Evolutionary conservation across 2,113 vertebrate genomes (phyloP).

Genomic region (Nettapus auritus): DNA sequence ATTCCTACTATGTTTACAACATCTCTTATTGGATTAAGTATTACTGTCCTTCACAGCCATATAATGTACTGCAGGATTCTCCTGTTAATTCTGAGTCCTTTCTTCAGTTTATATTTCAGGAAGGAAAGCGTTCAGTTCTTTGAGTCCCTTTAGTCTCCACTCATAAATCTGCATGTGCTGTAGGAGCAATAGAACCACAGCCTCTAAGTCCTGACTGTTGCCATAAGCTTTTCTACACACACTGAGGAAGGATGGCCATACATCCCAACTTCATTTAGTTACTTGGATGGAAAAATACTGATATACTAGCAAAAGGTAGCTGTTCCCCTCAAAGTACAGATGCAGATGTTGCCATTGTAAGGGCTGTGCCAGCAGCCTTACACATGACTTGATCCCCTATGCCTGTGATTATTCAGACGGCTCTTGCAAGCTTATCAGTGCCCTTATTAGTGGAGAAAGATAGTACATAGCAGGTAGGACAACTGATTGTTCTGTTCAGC

Average conservation of each 20-base stretch:
- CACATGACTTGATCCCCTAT: rapidly evolving
- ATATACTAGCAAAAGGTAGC: background rate
- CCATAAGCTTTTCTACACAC: background rate
- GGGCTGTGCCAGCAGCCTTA: background rate
- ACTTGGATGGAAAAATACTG: background rate
- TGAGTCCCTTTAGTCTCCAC: background rate
- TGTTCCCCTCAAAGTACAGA: background rate
- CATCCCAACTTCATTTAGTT: background rate
- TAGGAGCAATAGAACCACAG: background rate
- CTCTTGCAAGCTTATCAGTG: background rate
- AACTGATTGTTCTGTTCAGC: background rate
- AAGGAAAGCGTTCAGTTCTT: background rate
- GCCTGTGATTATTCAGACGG: background rate
- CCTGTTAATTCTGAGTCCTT: background rate
- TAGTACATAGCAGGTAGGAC: background rate
- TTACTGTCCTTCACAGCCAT: background rate
- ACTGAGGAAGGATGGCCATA: background rate
- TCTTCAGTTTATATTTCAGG: background rate
- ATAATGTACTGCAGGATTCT: background rate
- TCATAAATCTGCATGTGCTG: background rate
- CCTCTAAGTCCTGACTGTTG: background rate
- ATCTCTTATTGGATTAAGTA: background rate
- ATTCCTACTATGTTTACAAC: background rate
- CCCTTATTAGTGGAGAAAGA: background rate
- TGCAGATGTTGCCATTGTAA: background rate